Conservation (phyloP, 2,797 vertebrate species). For the Sitta carolinensis region DNA sequence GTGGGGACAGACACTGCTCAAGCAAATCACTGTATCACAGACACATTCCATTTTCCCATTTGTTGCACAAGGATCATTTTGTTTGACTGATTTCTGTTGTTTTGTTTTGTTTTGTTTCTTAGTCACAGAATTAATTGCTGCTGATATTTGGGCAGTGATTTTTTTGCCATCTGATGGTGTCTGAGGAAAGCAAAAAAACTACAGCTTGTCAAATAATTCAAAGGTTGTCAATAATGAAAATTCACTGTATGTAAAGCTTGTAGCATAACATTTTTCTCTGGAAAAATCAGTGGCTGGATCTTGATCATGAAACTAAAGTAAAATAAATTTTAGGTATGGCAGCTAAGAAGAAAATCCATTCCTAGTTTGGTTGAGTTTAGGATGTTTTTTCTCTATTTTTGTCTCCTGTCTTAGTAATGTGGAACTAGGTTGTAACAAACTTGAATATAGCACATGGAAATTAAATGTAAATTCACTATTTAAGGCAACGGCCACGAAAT, state of each 20-base stretch:
- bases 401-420: neutral
- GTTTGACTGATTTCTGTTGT: neutral
- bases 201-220: neutral
- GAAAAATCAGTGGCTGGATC: neutral
- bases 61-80: neutral
- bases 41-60: neutral
- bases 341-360: neutral
- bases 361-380: neutral
- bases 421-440: conserved; percentile 28
- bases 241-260: neutral
- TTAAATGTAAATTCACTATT: conserved; percentile 47
- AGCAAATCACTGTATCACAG: neutral
- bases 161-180: neutral
- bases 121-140: neutral
- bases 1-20: neutral
- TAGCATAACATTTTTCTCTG: neutral
- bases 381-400: neutral
- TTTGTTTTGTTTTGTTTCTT: neutral
- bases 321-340: neutral
- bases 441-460: conserved; percentile 24
- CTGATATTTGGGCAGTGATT: neutral
- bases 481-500: conserved; percentile 19
- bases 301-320: neutral
- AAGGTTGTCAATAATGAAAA: neutral
- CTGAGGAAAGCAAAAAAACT: neutral